A percentile compares a stretch with the other conserved stretches of the same genome.
Evolutionary conservation across 2,113 vertebrate genomes (phyloP).

Genomic region (Malurus alboscapulatus): DNA sequence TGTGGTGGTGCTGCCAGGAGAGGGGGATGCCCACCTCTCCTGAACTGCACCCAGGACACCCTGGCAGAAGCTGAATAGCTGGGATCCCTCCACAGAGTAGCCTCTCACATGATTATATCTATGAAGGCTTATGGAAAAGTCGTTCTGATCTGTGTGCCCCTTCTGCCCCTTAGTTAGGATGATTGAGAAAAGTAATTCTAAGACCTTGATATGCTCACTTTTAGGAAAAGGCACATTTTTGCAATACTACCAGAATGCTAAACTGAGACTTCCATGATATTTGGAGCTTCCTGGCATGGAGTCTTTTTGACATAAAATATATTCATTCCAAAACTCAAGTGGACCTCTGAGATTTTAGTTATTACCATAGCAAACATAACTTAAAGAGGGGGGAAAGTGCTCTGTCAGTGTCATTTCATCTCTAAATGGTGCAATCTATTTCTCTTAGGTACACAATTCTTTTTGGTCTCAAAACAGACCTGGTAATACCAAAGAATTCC

Average conservation of each 20-base stretch:
- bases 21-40: neutral
- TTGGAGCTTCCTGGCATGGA: constrained; percentile 39
- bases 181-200: constrained; percentile 44
- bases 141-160: neutral
- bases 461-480: constrained; percentile 24
- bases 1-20: neutral
- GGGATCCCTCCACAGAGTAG: neutral
- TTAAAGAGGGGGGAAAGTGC: constrained; percentile 33
- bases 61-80: neutral
- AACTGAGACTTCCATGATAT: constrained; percentile 25
- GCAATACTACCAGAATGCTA: constrained; percentile 6
- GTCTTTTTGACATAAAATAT: constrained; percentile 61
- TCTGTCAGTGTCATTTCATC: constrained; percentile 49
- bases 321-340: neutral
- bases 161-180: constrained; percentile 15
- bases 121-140: constrained; percentile 37
- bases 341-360: neutral
- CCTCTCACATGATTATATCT: neutral
- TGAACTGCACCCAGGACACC: neutral
- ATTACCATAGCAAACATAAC: constrained; percentile 49
- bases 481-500: constrained; percentile 47
- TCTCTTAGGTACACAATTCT: neutral
- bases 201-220: constrained; percentile 49
- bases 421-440: constrained; percentile 41
- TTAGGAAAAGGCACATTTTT: constrained; percentile 57